Base-by-base conservation (phyloP, 1,140 invertebrate genomes). In the Drosophila arawakana region DNA sequence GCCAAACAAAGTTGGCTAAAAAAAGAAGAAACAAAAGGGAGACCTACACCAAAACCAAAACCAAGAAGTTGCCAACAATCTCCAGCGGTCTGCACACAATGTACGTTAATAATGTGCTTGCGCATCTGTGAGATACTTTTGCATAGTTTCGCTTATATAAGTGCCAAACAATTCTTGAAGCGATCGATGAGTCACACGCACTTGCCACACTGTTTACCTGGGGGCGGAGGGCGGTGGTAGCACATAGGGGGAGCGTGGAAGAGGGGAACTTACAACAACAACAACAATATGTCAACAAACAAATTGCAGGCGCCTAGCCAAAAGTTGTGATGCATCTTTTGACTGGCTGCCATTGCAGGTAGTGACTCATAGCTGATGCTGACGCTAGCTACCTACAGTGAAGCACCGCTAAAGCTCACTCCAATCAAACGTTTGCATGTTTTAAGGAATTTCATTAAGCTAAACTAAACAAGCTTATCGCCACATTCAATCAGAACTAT, bases 251-350 rank as follows among this genome's bases (percentile, higher is more conserved):
- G 18, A 4, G 4, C 9, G 34, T 15, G 15, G 25, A 6, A 13
- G 62, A 65, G 41, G 34, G 13, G 35, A 55, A 13, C 47, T 30
- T 30, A 21, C 52, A 73, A 41, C 11, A 54, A 54, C 50, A 69
- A 63, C 61, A 75, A 25, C 46, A 60, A 41, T 61, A 83, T 80
- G 69, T 88, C 83, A 86, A 86, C 83, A 86, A 88, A 86, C 81
- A 78, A 61, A 88, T 62, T 50, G 83, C 83, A 86, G 84, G 84
- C 84, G 83, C 68, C 73, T 83, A 88, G 83, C 83, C 83, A 88
- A 88, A 72, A 83, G 77, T 71, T 83, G 68, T 86, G 83, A 82
- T 76, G 83, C 82, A 86, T 82, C 83, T 79, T 54, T 80, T 80
- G 83, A 88, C 76, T 88, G 68, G 43, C 73, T 88, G 83, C 73